Base-by-base conservation (phyloP, 1,140 invertebrate genomes). In the Cecropterus lyciades region DNA sequence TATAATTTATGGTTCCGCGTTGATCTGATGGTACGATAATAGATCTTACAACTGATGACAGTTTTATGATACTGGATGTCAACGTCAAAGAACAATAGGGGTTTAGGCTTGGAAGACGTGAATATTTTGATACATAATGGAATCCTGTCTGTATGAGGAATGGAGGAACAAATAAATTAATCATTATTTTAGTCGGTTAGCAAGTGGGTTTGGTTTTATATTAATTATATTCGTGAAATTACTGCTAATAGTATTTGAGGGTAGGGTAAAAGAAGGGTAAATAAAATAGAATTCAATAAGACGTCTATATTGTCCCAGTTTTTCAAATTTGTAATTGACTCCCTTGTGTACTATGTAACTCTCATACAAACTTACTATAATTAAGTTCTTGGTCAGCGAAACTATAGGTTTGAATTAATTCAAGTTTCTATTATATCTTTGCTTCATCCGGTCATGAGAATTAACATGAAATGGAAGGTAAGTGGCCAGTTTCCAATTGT, bases 1-100 rank as follows among this genome's bases (percentile, higher is more conserved):
- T 56, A 24, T 56, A 43, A 56, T 56, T 56, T 40, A 56, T 43
- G 53, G 17, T 56, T n/a, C 17, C 37, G 37, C n/a, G n/a, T 43
- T 56, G 53, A 55, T 14, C 53, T 27, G 40, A 27, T 45, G 40
- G 42, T 27, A 20, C 20, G 40, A 43, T 57, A 57, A 57, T 57
- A 57, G 55, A 57, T 57, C 55, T 57, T 57, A 45, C 55, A 11
- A 57, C 16, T 45, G 55, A 57, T 57, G 55, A 57, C 55, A 57
- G 55, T 57, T 57, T 57, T 57, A 57, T 45, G 55, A 57, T 45
- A 57, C 55, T 57, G 55, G 55, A 45, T 57, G 40, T 45, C 40
- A 57, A 57, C 55, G 55, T 57, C 55, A 57, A 46, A 57, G 40
- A 57, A 57, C 55, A 57, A 57, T 57, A 45, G 55, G 52, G 55